A percentile compares a stretch with the other conserved stretches of the same genome.
phyloP scores from a whole-genome alignment of 2,888 invertebrate species.

The Bibio marci region DNA sequence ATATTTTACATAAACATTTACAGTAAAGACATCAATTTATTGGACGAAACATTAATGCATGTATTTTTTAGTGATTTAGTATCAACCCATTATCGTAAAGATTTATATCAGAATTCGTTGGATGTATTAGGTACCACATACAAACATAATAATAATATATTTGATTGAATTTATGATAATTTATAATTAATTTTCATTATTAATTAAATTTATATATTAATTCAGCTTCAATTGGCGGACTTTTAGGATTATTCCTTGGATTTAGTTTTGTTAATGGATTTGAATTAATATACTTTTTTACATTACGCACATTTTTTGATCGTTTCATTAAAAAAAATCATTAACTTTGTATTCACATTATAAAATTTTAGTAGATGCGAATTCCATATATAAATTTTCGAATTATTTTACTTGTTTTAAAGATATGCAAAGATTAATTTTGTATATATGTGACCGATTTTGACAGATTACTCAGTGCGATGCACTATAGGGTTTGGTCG shows the following conservation, averaged over 20 bases:
- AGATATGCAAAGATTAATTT: too few relatives aligned
- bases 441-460: too few relatives aligned
- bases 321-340: too few relatives aligned
- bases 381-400: too few relatives aligned
- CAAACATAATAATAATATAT: slow-evolving; percentile 9
- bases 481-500: too few relatives aligned
- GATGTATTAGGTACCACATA: slow-evolving; percentile 42
- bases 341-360: too few relatives aligned
- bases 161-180: not conserved
- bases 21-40: slow-evolving; percentile 30
- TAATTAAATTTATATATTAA: slow-evolving; percentile 13
- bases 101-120: slow-evolving; percentile 51
- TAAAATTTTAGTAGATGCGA: too few relatives aligned
- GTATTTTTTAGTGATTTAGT: slow-evolving; percentile 50
- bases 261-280: slow-evolving; percentile 51
- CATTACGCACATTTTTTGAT: slow-evolving; percentile 34
- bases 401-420: too few relatives aligned
- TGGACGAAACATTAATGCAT: slow-evolving; percentile 40
- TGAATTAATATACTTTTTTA: slow-evolving; percentile 45
- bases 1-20: slow-evolving; percentile 14
- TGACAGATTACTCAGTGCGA: too few relatives aligned
- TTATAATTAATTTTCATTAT: not conserved
- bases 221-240: slow-evolving; percentile 53
- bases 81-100: slow-evolving; percentile 44
- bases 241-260: slow-evolving; percentile 49